Evolutionary conservation across 1,140 invertebrate genomes (phyloP), one percentile per base, ranked within the genome.

Genomic region (Platyscapa corneri): DNA sequence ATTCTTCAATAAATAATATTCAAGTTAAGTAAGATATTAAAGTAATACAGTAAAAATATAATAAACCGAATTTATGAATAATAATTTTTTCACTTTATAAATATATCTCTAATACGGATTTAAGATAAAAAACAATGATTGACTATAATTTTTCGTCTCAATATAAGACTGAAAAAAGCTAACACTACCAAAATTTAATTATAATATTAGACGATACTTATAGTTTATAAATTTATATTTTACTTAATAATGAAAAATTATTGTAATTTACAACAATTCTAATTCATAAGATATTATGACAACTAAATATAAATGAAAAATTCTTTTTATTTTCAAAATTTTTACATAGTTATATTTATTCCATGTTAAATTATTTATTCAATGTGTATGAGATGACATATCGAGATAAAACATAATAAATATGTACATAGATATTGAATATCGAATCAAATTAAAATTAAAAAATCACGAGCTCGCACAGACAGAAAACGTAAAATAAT

Each of bases 201-300:
- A 53, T 53, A 53, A 79, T 76, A 37, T n/a, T n/a, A 30, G 60
- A 18, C 70, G 79, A 79, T 82, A 72, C 7, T 46, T 20, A 82
- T 70, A 75, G 75, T 86, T 83, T 80, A 77, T 81, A 81, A 84
- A 78, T 84, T 23, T 7, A 60, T 84, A 72, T 84, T 83, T 46
- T 72, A 18, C 16, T 23, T 80, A 49, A 81, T 56, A 67, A 79
- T 56, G 16, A 77, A 34, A 65, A 83, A 83, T 23, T n/a, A 64
- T 30, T n/a, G 12, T 12, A 64, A 64, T n/a, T n/a, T n/a, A n/a
- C n/a, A n/a, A n/a, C n/a, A n/a, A n/a, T n/a, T n/a, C n/a, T n/a
- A n/a, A n/a, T n/a, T n/a, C n/a, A n/a, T n/a, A n/a, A n/a, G n/a
- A n/a, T n/a, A n/a, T n/a, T n/a, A n/a, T n/a, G n/a, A n/a, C n/a